Base-by-base conservation (phyloP, 2,888 invertebrate genomes). In the Macaria liturata region DNA sequence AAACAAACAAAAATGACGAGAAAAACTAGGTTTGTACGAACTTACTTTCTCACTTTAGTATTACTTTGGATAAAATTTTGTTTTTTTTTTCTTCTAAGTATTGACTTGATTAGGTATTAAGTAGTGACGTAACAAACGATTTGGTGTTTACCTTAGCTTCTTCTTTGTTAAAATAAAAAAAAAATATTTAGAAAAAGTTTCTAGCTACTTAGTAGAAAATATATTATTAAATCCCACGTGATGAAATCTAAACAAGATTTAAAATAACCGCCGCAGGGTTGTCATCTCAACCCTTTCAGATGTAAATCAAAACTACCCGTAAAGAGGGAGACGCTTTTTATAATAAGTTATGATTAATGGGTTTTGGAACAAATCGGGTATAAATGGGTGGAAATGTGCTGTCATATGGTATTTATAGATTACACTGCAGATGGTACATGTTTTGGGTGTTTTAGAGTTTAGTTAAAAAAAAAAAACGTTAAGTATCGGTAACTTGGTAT, bases 291-390 rank as follows among this genome's bases (percentile, higher is more conserved):
- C 61, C 61, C 57, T 61, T 57, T 48, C 31, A 54, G 32, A 45
- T 51, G 57, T 67, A 61, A 67, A 65, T 67, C 67, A 67, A 58
- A 67, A 54, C 44, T 32, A 53, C 20, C 32, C 43, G 51, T 39
- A 48, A 64, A 50, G 60, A 55, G 63, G 61, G 61, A 60, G 58
- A n/a, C 42, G 42, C 46, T 20, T 52, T 55, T 49, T 48, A 40
- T 60, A 61, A 62, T 61, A 61, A 58, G 47, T 20, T 20, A 32
- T 64, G 62, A 67, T 65, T 62, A 45, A 59, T 67, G 57, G 52
- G 32, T 61, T 53, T 44, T 57, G 55, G 37, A 59, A 65, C 63
- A 55, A 62, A 67, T 65, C 54, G 54, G 34, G 54, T 49, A 59
- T 59, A 62, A 62, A 61, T 59, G 57, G 55, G 42, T 53, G 37